phyloP scores from a whole-genome alignment of 2,113 vertebrate genomes.

The Mionectes macconnelli region DNA sequence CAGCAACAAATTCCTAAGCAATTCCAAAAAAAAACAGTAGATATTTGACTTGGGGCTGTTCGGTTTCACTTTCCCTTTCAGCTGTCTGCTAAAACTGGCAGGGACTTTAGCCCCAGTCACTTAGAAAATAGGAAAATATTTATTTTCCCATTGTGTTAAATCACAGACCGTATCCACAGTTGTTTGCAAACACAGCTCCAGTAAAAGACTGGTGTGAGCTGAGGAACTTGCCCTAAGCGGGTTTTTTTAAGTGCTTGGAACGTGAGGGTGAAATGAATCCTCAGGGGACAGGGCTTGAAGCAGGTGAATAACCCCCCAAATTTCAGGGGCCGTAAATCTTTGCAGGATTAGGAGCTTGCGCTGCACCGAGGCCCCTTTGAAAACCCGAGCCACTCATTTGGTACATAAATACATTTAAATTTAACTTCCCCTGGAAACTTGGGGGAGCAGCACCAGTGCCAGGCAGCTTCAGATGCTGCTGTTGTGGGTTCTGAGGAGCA shows the following conservation, averaged over 20 bases:
- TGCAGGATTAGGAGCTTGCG: neutral
- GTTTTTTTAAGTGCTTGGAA: neutral
- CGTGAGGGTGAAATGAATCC: conserved; percentile 20
- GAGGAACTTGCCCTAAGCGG: neutral
- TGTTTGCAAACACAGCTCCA: conserved; percentile 4
- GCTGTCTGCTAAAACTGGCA: neutral
- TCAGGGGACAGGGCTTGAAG: neutral
- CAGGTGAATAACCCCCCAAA: conserved; percentile 15
- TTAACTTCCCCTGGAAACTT: neutral
- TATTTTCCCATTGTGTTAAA: conserved; percentile 15
- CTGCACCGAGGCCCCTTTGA: neutral
- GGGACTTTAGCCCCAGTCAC: neutral
- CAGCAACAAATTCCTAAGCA: neutral
- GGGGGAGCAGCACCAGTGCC: neutral
- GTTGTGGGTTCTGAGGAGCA: neutral
- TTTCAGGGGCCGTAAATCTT: conserved; percentile 21
- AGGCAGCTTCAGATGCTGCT: neutral
- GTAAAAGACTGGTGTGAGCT: neutral
- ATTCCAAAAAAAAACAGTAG: neutral
- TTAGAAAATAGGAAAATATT: neutral
- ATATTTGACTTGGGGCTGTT: neutral
- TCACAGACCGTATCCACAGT: neutral
- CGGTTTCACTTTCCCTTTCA: conserved; percentile 23
- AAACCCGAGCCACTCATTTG: neutral
- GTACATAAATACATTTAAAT: neutral